Base-by-base conservation (phyloP, 1,140 invertebrate genomes). In the Pantala flavescens region DNA sequence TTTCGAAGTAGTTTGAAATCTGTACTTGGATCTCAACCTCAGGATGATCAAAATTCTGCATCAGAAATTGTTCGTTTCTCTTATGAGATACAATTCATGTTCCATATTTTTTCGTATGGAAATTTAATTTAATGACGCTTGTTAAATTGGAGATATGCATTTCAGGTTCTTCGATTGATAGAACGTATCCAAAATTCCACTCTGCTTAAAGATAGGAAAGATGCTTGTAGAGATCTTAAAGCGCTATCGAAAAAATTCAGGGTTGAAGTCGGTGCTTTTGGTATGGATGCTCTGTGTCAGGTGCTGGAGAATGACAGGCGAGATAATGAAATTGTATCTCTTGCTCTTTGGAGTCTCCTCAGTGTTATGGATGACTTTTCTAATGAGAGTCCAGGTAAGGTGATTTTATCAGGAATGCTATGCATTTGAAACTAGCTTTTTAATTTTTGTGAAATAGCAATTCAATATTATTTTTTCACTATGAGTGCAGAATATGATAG, bases 201-300 rank as follows among this genome's bases (percentile, higher is more conserved):
- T 9, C 82, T 98, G 70, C 83, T 99, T 19, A 95, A 98, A 82
- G 98, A 99, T 81, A 85, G 97, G 74, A 84, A 97, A 81, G 96
- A 99, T 91, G 97, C 97, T 3, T 97, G 98, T 79, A 87, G 96
- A 78, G 96, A 95, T 0, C 87, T 99, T 0, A 96, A 96, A 84
- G 93, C 96, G 0, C 84, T 99, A 73, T 98, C 97, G 0, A 90
- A 91, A 80, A 97, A 95, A 81, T 96, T 95, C 81, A 86, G 97
- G 11, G 85, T 99, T 5, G 95, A 98, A 84, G 97, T 99, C 72
- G 97, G 97, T 23, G 96, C 96, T 12, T 93, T 95, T 80, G 96
- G 93, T 24, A 95, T 99, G 93, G 91, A 95, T 78, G 88, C 91
- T 9, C 82, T 99, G 11, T 87, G 89, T 78, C 89, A 91, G 85